A percentile compares a stretch with the other conserved stretches of the same genome.
Conservation (phyloP, 2,113 vertebrate genomes). For the Odocoileus virginianus region DNA sequence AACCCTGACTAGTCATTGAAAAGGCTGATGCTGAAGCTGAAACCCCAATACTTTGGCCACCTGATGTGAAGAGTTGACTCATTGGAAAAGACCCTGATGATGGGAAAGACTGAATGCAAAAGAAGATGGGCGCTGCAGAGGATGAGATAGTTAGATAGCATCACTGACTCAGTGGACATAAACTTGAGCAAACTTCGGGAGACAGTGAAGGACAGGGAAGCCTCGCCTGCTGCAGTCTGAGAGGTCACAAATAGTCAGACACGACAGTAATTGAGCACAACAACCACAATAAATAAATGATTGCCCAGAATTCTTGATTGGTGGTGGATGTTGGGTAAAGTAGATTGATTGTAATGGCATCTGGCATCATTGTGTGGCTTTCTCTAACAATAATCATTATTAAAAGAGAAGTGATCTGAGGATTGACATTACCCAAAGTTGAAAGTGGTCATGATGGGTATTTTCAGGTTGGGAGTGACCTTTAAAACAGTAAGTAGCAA, state of each 20-base stretch:
- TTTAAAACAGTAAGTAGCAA: slow-evolving; percentile 9
- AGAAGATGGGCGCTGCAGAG: too few species aligned
- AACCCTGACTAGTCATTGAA: not conserved
- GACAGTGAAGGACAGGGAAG: not conserved
- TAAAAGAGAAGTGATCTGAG: not conserved
- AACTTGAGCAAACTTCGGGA: too few species aligned
- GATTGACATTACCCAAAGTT: not conserved
- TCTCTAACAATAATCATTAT: not conserved
- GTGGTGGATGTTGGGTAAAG: not conserved
- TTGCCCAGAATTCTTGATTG: not conserved
- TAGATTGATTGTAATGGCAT: not conserved
- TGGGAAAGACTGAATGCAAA: too few species aligned
- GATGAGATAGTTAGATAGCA: too few species aligned
- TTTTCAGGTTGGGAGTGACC: not conserved
- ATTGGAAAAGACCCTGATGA: too few species aligned
- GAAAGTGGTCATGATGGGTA: not conserved
- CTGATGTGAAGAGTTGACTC: too few species aligned
- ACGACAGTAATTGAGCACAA: not conserved
- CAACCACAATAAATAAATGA: not conserved
- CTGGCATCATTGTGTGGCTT: not conserved
- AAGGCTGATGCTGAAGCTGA: not conserved
- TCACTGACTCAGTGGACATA: too few species aligned
- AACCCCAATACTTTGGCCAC: not conserved
- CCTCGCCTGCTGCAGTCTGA: not conserved
- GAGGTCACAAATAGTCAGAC: not conserved